A percentile compares a stretch with the other conserved stretches of the same genome.
phyloP scores from a whole-genome alignment of 2,888 invertebrate species.

The Psylliodes chrysocephalus region DNA sequence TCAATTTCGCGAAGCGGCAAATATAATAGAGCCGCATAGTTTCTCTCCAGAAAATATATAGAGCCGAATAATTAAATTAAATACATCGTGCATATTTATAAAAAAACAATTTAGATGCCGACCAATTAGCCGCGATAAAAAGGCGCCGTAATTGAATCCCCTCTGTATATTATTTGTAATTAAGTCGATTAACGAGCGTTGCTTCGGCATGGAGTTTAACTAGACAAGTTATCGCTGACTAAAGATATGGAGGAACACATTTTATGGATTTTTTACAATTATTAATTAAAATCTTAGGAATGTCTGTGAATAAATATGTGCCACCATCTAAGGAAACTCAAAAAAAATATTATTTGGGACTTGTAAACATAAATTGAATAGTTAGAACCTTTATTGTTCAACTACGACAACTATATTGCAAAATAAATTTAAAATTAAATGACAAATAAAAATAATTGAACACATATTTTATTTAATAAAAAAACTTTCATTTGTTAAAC shows the following conservation, averaged over 20 bases:
- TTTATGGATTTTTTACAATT: neutral
- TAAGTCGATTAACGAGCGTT: conserved; percentile 38
- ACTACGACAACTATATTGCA: too few relatives aligned
- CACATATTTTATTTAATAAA: too few relatives aligned
- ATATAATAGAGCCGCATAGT: conserved; percentile 22
- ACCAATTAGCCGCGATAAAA: conserved; percentile 38
- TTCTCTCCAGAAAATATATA: conserved; percentile 29
- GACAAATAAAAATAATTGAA: too few relatives aligned
- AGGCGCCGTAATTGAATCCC: conserved; percentile 35
- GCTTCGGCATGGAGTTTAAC: conserved; percentile 25
- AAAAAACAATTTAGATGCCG: conserved; percentile 34
- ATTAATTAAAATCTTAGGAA: neutral
- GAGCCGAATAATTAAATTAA: conserved; percentile 39
- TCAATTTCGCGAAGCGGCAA: conserved; percentile 11
- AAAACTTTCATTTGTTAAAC: too few relatives aligned
- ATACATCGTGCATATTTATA: conserved; percentile 36
- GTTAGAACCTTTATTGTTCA: too few relatives aligned
- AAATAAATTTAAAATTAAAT: too few relatives aligned
- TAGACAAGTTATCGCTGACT: neutral
- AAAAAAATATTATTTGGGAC: too few relatives aligned
- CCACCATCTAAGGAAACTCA: too few relatives aligned
- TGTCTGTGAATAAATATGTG: neutral
- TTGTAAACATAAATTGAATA: too few relatives aligned
- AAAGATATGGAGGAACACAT: neutral
- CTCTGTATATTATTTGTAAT: conserved; percentile 37